Evolutionary conservation across 2,888 invertebrate species (phyloP), one percentile per base, ranked within the genome.

Genomic region (Pherbina coryleti): DNA sequence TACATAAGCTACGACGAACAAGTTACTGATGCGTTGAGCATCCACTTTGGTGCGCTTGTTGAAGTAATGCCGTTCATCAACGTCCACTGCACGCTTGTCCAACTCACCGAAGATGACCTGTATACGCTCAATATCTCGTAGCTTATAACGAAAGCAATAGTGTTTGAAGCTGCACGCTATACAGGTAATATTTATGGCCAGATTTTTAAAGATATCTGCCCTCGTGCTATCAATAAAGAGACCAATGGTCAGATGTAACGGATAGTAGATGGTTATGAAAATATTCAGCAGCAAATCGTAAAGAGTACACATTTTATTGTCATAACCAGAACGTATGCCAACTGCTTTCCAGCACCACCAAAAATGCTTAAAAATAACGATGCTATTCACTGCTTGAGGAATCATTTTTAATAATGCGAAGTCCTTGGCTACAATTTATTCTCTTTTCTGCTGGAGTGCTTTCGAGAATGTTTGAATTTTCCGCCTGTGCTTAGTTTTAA

Each of bases 111-210:
- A 78, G 5, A 81, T 67, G 0, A 44, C 17, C 25, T 78, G 77
- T 7, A 83, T 71, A n/a, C 71, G 64, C 11, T 37, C 17, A 2
- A 83, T 79, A 14, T 79, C 51, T 3, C 31, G 22, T 8, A 82
- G 17, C 19, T 83, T 80, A 57, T 70, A 74, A 5, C 82, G 70
- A 22, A 80, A 62, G 17, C 78, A 66, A 31, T 77, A 74, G 34
- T 75, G 76, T 25, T 83, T 82, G 9, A 80, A 49, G 19, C 79
- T 79, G 51, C 81, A 80, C 2, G 80, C 78, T 0, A 78, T 51
- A 8, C 75, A 71, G 1, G 81, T 82, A 22, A 82, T 74, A 19
- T 73, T 79, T 22, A 82, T 82, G 0, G 81, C 72, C n/a, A 83
- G 76, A 66, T 82, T 82, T 34, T 79, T 82, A 31, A 79, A 81